A percentile compares a stretch with the other conserved stretches of the same genome.
Evolutionary conservation across 2,113 vertebrate species (phyloP).

Genomic region (Eurystomus gularis): DNA sequence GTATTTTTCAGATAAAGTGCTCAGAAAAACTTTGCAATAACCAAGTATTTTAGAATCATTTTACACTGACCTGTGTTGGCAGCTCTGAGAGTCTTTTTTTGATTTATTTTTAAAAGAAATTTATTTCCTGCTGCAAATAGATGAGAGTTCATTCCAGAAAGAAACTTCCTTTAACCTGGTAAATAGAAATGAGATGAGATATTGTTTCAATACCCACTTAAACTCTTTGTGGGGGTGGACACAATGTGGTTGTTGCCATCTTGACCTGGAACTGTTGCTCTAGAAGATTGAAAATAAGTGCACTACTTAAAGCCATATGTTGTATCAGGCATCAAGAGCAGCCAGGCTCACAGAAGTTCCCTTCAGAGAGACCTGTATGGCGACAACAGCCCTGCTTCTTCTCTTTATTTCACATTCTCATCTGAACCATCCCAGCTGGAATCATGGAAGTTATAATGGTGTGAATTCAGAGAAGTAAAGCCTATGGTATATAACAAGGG

Average conservation of each 20-base stretch:
- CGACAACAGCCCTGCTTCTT: not conserved
- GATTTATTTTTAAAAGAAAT: slow-evolving; percentile 29
- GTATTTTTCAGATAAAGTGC: not conserved
- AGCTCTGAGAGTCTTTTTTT: not conserved
- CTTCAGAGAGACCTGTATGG: not conserved
- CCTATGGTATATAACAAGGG: not conserved
- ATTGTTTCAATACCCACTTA: slow-evolving; percentile 52
- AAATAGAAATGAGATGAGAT: slow-evolving; percentile 26
- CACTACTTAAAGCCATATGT: not conserved
- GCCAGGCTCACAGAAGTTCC: not conserved
- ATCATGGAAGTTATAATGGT: not conserved
- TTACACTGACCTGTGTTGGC: not conserved
- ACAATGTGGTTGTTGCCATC: not conserved
- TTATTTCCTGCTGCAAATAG: slow-evolving; percentile 25
- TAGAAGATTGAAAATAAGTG: not conserved
- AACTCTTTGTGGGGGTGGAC: not conserved
- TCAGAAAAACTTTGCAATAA: slow-evolving; percentile 1
- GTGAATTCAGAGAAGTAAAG: not conserved
- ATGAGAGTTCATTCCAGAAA: not conserved
- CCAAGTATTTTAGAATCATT: not conserved
- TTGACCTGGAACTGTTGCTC: slow-evolving; percentile 29
- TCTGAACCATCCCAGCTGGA: not conserved
- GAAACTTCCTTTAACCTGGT: slow-evolving; percentile 22
- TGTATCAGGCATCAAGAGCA: not conserved
- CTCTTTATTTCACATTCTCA: not conserved